These are phyloP conservation scores for Heliangelus exortis DNA, from an alignment of 2,797 vertebrate species.

Conservation along the genomic window DNA sequence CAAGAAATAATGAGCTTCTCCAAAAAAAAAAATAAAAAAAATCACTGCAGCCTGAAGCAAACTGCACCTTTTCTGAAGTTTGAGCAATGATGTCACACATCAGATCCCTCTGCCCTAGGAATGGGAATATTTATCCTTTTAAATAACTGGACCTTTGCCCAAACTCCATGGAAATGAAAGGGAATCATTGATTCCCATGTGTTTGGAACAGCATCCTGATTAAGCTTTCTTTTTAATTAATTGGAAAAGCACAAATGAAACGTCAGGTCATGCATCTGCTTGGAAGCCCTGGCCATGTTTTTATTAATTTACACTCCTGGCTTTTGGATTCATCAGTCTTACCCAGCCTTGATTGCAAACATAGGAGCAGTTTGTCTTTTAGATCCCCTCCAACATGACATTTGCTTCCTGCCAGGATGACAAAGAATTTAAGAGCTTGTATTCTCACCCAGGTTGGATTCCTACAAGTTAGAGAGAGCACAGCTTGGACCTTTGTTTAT, in stretches of 20 bases:
- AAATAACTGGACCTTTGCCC: not conserved
- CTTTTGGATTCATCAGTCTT: constrained; percentile 4
- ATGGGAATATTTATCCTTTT: constrained; percentile 34
- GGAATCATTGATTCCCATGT: not conserved
- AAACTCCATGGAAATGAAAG: not conserved
- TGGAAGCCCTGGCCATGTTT: not conserved
- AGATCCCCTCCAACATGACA: not conserved
- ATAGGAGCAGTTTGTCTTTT: constrained; percentile 35
- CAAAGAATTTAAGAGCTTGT: not conserved
- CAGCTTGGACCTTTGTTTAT: not conserved
- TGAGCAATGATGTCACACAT: not conserved
- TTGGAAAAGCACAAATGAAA: not conserved
- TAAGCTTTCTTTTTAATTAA: constrained; percentile 5
- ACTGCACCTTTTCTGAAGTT: not conserved
- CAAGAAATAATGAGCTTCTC: not conserved
- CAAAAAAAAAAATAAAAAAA: not conserved
- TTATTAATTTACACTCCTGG: constrained; percentile 25
- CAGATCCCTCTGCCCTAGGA: not conserved
- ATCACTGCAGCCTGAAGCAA: not conserved
- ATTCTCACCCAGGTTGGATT: constrained; percentile 31
- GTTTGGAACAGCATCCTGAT: not conserved
- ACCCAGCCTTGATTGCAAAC: constrained; percentile 30
- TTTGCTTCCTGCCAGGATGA: constrained; percentile 56
- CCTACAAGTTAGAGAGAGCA: not conserved
- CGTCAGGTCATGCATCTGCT: not conserved